Base-by-base conservation (phyloP, 2,797 vertebrate species). In the Glyptemys insculpta region DNA sequence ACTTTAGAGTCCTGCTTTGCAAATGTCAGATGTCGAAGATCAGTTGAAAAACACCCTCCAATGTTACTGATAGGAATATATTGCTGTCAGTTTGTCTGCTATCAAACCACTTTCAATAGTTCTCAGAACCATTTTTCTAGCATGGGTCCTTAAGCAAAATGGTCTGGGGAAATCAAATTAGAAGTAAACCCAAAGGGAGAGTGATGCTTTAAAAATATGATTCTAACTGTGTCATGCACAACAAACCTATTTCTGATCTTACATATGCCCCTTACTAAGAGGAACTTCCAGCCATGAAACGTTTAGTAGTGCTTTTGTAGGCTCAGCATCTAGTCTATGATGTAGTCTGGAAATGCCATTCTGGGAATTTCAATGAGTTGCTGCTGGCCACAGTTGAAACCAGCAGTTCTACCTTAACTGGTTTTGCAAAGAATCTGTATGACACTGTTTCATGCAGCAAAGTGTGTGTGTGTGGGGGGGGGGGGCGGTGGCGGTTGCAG, bases 191-290 rank as follows among this genome's bases (percentile, higher is more conserved):
- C 83, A 18, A 72, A 29, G 72, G 74, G 49, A 85, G 86, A 94
- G 14, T 1, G 0, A 80, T 44, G 84, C 12, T 90, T 78, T 78
- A 49, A 49, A 78, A 18, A 47, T 8, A 49, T 5, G 44, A 31
- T 78, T 47, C 44, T 41, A 37, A 72, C 37, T 49, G 25, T 49
- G 83, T 37, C 56, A 41, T 49, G 79, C 5, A 89, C 53, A 50
- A 6, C 21, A 93, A 68, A 29, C 34, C 31, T 52, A 83, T 92
- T 83, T 86, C 81, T 95, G 49, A 81, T 86, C 79, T 88, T 91
- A 79, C 49, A 91, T 56, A 89, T 29, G 15, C 31, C 14, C 50
- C n/a, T 91, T 93, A 50, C 47, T 82, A 78, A 31, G 23, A 85
- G 31, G 3, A 49, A 6, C 19, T 79, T 90, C 50, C 7, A 80